Conservation (phyloP, 2,888 invertebrate genomes). For the Trichogramma evanescens region DNA sequence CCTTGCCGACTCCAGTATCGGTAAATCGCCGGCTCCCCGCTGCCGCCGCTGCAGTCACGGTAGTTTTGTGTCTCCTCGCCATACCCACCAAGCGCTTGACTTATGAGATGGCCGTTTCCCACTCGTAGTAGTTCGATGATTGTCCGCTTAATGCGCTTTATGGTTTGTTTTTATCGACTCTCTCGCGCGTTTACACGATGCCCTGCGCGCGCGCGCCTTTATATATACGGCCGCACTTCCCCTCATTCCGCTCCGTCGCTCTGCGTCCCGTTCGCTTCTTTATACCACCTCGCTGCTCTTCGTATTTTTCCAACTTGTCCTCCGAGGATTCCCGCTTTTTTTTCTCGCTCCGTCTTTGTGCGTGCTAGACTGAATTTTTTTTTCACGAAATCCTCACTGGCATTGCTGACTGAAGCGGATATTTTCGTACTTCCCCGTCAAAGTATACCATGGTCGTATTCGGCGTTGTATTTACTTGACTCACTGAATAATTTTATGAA, state of each 20-base stretch:
- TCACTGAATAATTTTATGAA: conserved; percentile 33
- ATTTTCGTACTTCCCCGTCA: too few species aligned
- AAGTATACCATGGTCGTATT: too few species aligned
- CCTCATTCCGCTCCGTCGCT: too few species aligned
- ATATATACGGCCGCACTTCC: too few species aligned
- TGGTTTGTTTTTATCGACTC: conserved; percentile 46
- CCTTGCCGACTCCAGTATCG: conserved; percentile 41
- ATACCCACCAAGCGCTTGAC: conserved; percentile 37
- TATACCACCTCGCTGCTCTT: too few species aligned
- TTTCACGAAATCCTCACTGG: too few species aligned
- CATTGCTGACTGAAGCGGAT: too few species aligned
- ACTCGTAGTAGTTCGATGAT: conserved; percentile 40
- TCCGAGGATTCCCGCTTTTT: conserved; percentile 10
- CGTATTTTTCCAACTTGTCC: too few species aligned
- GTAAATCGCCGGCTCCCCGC: conserved; percentile 33
- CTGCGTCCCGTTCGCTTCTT: too few species aligned
- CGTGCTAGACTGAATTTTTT: neutral
- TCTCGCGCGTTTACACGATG: conserved; percentile 5
- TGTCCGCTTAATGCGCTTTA: conserved; percentile 42
- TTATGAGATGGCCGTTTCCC: conserved; percentile 22
- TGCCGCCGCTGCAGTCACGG: neutral
- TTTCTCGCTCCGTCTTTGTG: neutral
- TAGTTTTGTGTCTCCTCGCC: conserved; percentile 13
- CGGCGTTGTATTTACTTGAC: neutral
- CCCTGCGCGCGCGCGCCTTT: neutral